Evolutionary conservation across 2,113 vertebrate species (phyloP), one percentile per base, ranked within the genome.

Genomic region (Speoplatyrhinus poulsoni): DNA sequence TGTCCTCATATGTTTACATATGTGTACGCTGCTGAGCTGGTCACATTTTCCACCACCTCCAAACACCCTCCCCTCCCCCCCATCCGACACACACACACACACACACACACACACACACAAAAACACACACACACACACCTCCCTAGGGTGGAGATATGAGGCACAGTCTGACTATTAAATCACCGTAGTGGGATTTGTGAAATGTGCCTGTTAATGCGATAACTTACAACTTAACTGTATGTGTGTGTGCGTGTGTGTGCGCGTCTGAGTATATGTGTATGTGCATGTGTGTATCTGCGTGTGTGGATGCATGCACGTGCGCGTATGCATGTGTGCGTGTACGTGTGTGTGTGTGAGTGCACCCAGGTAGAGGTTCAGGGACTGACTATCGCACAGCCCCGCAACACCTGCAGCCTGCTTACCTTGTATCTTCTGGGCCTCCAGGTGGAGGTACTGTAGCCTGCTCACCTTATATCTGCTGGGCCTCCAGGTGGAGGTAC

Each of bases 401-500:
- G 5, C 36, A 41, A 41, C 36, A 41, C 2, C 26, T 26, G 26
- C 26, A 41, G 36, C 36, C 5, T 41, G 32, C 82, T 90, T 72
- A 93, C 92, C 91, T 83, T 85, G 70, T 80, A 93, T 93, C 41
- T 85, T 15, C 74, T 93, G 93, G 70, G 91, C 92, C 69, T 93
- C 89, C 70, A 94, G 82, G 79, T 92, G 93, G 26, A 93, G 90
- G 70, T 93, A 88, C 80, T 89, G 89, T 60, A 94, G 88, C 1
- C 82, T 19, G 19, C 19, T n/a, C n/a, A n/a, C n/a, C n/a, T n/a
- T n/a, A n/a, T n/a, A n/a, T n/a, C n/a, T n/a, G n/a, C n/a, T 19
- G 19, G 19, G 19, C 19, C 19, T 19, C 19, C 19, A 19, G 19
- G 1, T 19, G 19, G 19, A 19, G 19, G 19, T 19, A 19, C 19